phyloP scores from a whole-genome alignment of 2,797 vertebrate species.

The Pterois miles region DNA sequence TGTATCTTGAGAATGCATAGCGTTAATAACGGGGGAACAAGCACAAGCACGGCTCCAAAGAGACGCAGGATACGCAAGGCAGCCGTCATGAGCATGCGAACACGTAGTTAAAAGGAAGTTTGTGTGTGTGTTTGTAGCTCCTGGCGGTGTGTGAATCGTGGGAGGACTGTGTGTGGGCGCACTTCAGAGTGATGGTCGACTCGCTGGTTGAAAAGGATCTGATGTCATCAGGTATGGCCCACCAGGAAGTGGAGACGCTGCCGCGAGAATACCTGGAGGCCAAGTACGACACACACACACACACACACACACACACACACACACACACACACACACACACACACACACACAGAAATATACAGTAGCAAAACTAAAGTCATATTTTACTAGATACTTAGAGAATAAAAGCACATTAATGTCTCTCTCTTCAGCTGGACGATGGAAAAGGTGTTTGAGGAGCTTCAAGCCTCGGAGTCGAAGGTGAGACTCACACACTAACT shows the following conservation, averaged over 20 bases:
- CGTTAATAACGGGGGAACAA: no score
- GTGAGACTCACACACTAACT: conserved; percentile 48
- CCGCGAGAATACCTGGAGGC: conserved; percentile 93
- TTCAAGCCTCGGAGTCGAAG: conserved; percentile 94
- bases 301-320: background rate
- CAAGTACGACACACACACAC: conserved; percentile 81
- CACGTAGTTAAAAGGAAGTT: no score
- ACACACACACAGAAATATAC: background rate
- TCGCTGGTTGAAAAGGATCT: conserved; percentile 95
- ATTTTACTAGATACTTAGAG: background rate
- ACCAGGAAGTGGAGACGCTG: conserved; percentile 90
- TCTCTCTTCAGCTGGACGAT: conserved; percentile 89
- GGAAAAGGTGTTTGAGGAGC: conserved; percentile 97
- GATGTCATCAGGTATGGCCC: conserved; percentile 87
- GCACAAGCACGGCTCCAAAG: no score
- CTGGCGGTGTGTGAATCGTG: conserved; percentile 96
- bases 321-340: background rate
- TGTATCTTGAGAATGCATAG: no score
- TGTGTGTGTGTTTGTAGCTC: conserved; percentile 75
- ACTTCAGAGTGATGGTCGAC: conserved; percentile 97
- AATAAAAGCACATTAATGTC: background rate
- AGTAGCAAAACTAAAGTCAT: background rate
- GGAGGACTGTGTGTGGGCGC: conserved; percentile 97
- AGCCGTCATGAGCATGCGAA: no score
- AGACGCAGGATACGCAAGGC: no score